Base-by-base conservation (phyloP, 1,140 invertebrate species). In the Mya arenaria region DNA sequence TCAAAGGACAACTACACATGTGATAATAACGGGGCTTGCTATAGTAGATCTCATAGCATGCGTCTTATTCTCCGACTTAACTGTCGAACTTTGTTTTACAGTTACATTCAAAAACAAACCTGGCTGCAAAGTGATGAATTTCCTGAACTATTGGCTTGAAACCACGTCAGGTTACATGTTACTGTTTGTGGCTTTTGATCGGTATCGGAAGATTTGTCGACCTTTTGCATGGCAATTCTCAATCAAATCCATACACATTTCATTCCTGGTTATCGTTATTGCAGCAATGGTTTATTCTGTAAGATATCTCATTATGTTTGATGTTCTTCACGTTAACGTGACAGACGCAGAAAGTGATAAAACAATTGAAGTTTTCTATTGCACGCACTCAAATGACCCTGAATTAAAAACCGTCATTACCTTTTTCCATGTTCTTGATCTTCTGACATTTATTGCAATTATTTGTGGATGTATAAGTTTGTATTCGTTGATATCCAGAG, bases 51-150 rank as follows among this genome's bases (percentile, higher is more conserved):
- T 44, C 4, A 44, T 69, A 13, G 32, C 66, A 8, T 69, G 66
- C 52, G 23, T 69, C 30, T 37, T 48, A 3, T 69, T 48, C 66
- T 41, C 23, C n/a, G 66, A 69, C 25, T 37, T 48, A 69, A 69
- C 52, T 4, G 37, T 69, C 34, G 66, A 44, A 48, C 32, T 69
- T 5, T 69, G 37, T 48, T 48, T 44, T 48, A 69, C 66, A 13
- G 32, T 69, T 19, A 69, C 36, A 4, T 69, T 69, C 25, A 48
- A n/a, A 13, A 48, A 69, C 23, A 36, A 17, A 36, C 13, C 23
- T 28, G 37, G 37, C 4, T 69, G 66, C 23, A 69, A 69, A 23
- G 2, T 48, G 1, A 69, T 69, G 23, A 48, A 44, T 28, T 44
- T 69, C 23, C 28, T 36, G 13, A 69, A 65, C 25, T 37, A 69